phyloP scores from a whole-genome alignment of 2,888 invertebrate species.

The Synanthedon myopaeformis region DNA sequence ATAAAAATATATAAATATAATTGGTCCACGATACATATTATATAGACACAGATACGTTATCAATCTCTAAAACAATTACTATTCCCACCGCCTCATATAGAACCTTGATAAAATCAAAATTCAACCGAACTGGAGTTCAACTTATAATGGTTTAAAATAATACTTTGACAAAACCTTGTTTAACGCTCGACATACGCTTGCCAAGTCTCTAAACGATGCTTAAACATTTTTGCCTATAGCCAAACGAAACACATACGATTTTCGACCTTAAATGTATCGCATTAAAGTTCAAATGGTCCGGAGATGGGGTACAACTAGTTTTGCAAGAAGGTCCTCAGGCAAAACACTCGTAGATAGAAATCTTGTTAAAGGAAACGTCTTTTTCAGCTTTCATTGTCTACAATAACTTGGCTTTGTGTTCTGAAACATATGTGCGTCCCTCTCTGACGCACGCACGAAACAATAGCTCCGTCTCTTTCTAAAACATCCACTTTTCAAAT shows the following conservation, averaged over 20 bases:
- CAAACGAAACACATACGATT: constrained; percentile 3
- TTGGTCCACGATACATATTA: no score
- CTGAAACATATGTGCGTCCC: constrained; percentile 27
- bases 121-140: constrained; percentile 14
- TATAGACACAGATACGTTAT: no score
- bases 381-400: constrained; percentile 67
- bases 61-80: no score
- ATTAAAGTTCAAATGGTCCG: constrained; percentile 9
- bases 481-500: constrained; percentile 34
- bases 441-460: constrained; percentile 14
- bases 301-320: constrained; percentile 4
- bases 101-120: no score
- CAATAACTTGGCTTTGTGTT: constrained; percentile 64
- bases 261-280: constrained; percentile 1
- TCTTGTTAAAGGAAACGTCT: constrained; percentile 68
- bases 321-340: constrained; percentile 40
- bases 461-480: constrained; percentile 24
- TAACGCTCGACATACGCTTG: constrained; percentile 58
- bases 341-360: constrained; percentile 61
- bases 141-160: constrained; percentile 34
- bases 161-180: constrained; percentile 65
- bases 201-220: constrained; percentile 46
- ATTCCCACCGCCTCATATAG: no score
- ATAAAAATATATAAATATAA: no score
- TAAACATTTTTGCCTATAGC: constrained; percentile 9